Evolutionary conservation across 1,140 invertebrate species (phyloP), one percentile per base, ranked within the genome.

Genomic region (Neodiprion lecontei): DNA sequence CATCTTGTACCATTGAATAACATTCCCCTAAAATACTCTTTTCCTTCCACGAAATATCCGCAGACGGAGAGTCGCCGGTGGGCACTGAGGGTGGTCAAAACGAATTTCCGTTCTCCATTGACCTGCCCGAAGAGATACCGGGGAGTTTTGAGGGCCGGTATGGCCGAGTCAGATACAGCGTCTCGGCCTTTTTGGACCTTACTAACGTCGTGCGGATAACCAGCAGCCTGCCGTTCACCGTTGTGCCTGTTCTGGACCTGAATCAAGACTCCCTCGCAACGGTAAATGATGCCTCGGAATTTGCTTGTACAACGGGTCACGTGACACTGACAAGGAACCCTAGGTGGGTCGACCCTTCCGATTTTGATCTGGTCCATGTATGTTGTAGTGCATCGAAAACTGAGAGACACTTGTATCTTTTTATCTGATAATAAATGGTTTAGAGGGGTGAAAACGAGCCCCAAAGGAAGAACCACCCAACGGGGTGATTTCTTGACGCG

Each of bases 131-230:
- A 74, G 80, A 81, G 17, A 53, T 79, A 28, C 79, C 82, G 5
- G 83, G 82, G 74, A 85, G 84, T 53, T 85, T 85, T 75, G 84
- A 85, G 73, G 84, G 84, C 48, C 79, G 82, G 69, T 85, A 85
- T 66, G 84, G 84, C 47, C 77, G 84, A 50, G 80, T 84, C 65
- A 79, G 84, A 72, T 85, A 85, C 72, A 81, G 82, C 40, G 78
- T 85, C 48, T 79, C 75, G 72, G 83, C 82, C 14, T 79, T 77
- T 67, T 78, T 85, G 68, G 75, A 80, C 72, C 61, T 83, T 65
- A 79, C 75, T 28, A 72, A 74, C 61, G 71, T 77, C 72, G 69
- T 78, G 71, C 65, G 68, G 70, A 78, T 76, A 47, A 79, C 79
- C 67, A 78, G 79, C 61, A 76, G 75, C 68, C 72, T 85, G 67